Conservation (phyloP, 2,797 vertebrate species). For the Acipenser ruthenus region DNA sequence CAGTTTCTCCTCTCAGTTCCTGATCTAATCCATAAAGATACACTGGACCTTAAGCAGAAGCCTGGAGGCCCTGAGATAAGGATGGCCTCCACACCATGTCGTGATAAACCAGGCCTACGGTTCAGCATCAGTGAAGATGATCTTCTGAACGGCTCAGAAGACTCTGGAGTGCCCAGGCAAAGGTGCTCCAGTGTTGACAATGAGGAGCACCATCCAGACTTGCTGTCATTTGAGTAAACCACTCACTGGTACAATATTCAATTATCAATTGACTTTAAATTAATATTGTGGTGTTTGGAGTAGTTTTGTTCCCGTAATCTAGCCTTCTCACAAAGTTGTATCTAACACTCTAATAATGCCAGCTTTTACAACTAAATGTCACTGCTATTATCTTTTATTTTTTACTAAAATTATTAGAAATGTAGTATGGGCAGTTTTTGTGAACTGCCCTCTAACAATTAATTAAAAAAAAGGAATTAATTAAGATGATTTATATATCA, state of each 20-base stretch:
- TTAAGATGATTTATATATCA: too few relatives aligned
- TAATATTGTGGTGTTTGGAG: constrained; percentile 13
- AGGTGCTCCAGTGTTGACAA: constrained; percentile 41
- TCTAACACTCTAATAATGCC: too few relatives aligned
- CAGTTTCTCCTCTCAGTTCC: constrained; percentile 66
- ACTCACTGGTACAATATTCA: background rate
- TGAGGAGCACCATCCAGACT: constrained; percentile 79
- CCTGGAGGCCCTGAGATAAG: constrained; percentile 37
- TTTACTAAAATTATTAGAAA: too few relatives aligned
- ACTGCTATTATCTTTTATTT: too few relatives aligned
- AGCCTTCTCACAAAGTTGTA: too few relatives aligned
- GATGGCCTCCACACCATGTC: constrained; percentile 50
- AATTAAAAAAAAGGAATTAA: too few relatives aligned
- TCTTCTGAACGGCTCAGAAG: constrained; percentile 46
- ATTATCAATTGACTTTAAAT: background rate
- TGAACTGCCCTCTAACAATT: too few relatives aligned
- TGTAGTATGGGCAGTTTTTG: too few relatives aligned
- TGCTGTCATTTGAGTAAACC: constrained; percentile 83
- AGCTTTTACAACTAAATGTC: too few relatives aligned
- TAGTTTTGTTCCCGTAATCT: background rate
- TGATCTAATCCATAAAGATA: constrained; percentile 83
- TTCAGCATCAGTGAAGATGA: constrained; percentile 55
- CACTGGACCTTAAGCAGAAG: constrained; percentile 54
- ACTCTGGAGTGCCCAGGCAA: constrained; percentile 22
- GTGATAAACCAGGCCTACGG: constrained; percentile 51